These are phyloP conservation scores for Silurus glanis DNA, from an alignment of 2,113 vertebrate species.

Conservation along the genomic window DNA sequence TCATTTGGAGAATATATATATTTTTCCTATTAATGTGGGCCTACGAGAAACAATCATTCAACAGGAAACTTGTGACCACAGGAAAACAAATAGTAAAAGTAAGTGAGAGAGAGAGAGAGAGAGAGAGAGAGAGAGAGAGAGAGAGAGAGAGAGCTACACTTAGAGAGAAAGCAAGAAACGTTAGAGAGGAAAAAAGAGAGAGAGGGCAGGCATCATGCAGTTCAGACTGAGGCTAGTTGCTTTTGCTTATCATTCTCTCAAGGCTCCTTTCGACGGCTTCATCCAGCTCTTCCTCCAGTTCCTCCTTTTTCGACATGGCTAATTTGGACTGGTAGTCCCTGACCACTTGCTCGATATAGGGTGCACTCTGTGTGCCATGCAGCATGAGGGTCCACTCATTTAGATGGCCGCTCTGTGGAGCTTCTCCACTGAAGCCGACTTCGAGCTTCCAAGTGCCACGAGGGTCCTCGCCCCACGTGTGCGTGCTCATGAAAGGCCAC, in stretches of 20 bases:
- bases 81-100: constrained; percentile 55
- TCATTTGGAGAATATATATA: constrained; percentile 66
- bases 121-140: constrained; percentile 51
- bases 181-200: constrained; percentile 28
- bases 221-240: constrained; percentile 64
- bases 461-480: constrained; percentile 98
- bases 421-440: constrained; percentile 82
- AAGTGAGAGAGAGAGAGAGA: constrained; percentile 54
- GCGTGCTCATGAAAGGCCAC: constrained; percentile 99
- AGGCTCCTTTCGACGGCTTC: constrained; percentile 96
- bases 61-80: constrained; percentile 57
- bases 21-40: constrained; percentile 62
- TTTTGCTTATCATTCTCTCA: constrained; percentile 91
- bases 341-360: constrained; percentile 98
- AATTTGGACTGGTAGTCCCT: constrained; percentile 98
- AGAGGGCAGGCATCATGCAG: constrained; percentile 69
- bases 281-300: constrained; percentile 95
- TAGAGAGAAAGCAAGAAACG: constrained; percentile 44
- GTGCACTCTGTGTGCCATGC: constrained; percentile 96
- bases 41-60: constrained; percentile 76
- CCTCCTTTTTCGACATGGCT: constrained; percentile 99
- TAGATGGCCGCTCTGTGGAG: constrained; percentile 85
- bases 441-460: constrained; percentile 93
- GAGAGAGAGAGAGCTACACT: constrained; percentile 50
- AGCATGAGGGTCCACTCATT: constrained; percentile 99